These are phyloP conservation scores for Bos indicus DNA, from an alignment of 2,113 vertebrate species.

Conservation along the genomic window DNA sequence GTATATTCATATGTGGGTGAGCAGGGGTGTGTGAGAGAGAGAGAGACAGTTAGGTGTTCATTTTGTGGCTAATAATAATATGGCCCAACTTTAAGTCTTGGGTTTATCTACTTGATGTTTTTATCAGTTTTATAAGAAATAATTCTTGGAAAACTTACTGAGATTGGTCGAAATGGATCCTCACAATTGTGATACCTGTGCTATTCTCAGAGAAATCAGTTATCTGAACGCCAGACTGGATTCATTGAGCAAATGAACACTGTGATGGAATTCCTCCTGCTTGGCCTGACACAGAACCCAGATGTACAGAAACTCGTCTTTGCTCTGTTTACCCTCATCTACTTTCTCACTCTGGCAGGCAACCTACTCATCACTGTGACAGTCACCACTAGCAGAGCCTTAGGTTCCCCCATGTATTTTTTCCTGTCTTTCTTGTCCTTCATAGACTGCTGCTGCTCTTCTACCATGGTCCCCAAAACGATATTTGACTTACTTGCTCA, in stretches of 20 bases:
- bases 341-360: conserved; percentile 10
- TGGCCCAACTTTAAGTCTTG: neutral
- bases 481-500: neutral
- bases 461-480: conserved; percentile 36
- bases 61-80: neutral
- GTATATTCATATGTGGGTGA: neutral
- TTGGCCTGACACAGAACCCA: conserved; percentile 34
- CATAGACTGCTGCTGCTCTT: conserved; percentile 37
- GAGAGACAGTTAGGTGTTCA: neutral
- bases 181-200: neutral
- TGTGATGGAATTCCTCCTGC: conserved; percentile 39
- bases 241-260: neutral
- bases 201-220: neutral
- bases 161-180: neutral
- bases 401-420: conserved; percentile 45
- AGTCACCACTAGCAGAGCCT: neutral
- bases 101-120: neutral
- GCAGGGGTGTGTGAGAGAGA: neutral
- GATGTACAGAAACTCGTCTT: conserved; percentile 1
- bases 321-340: neutral
- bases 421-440: conserved; percentile 53
- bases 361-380: conserved; percentile 38
- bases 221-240: neutral
- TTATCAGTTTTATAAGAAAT: neutral
- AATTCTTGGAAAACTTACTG: neutral